Evolutionary conservation across 2,888 invertebrate genomes (phyloP), one percentile per base, ranked within the genome.

Genomic region (Carpatolechia fugitivella): DNA sequence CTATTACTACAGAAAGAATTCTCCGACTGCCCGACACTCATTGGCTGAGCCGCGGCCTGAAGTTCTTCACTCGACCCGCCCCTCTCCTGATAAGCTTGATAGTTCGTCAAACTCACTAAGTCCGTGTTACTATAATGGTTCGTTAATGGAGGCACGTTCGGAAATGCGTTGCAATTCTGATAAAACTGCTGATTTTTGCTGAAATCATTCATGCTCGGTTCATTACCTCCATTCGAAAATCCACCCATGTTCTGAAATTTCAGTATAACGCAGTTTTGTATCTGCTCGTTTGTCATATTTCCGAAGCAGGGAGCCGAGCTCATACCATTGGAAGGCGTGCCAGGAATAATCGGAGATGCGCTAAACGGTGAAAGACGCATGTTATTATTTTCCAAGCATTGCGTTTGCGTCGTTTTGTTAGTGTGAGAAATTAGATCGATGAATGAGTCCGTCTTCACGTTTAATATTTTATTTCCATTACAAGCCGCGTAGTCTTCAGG

Each of bases 91-190:
- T 72, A 80, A 1, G 69, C 60, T 29, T 75, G 74, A 14, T 81
- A 70, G 52, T 76, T 77, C 35, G 82, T 56, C 13, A 85, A 68
- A 55, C 66, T 82, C 5, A 76, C 73, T 29, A 88, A 57, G 55
- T 87, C 86, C 0, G 78, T 69, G 58, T 78, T 80, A 62, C 82
- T 87, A 69, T 70, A 82, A 57, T 87, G 76, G 56, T 76, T 84
- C 6, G 67, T 73, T 16, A 89, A 65, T 5, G 80, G 87, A 6
- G 88, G 86, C 44, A 89, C 85, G 55, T 84, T 77, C 0, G 89
- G 88, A 56, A 90, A 90, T 14, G 88, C 88, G 41, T 79, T 83
- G 58, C 76, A 66, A 58, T 90, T 90, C 58, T 89, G 89, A 55
- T 76, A 89, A 64, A 75, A 89, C 56, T 80, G 82, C 61, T 82